Base-by-base conservation (phyloP, 2,113 vertebrate species). In the Oreocharis arfaki region DNA sequence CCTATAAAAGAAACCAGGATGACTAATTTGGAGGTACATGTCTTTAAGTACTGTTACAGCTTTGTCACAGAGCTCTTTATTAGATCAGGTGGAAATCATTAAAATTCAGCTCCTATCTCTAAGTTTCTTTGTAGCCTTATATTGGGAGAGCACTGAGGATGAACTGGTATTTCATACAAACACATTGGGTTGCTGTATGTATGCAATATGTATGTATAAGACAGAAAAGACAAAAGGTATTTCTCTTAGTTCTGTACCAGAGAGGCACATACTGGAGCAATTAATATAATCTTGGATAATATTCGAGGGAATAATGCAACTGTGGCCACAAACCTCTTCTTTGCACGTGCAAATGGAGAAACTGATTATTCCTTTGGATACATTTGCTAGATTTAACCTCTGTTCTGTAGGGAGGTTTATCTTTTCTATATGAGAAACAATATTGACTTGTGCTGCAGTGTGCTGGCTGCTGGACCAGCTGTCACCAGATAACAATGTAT, bases 401-500 rank as follows among this genome's bases (percentile, higher is more conserved):
- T 93, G 28, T 61, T 76, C 50, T 65, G 13, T 27, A n/a, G 68
- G 56, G 39, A 82, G 9, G 16, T 65, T 90, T 95, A 44, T 61
- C 11, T 27, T 65, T 9, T 90, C n/a, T 80, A 13, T 37, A n/a
- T 17, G 15, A 80, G 85, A 74, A 89, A 80, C 71, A 85, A 19
- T 73, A 85, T 42, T 93, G 75, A 47, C 87, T 83, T 86, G 71
- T 55, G 68, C 67, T 93, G 82, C 60, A 63, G 63, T 0, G 1
- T 59, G n/a, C 82, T 77, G 85, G 79, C 63, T 77, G 75, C 85
- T 74, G 87, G 67, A 84, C 93, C 75, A 80, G 63, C 88, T 74
- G 75, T 69, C 87, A 55, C 71, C 70, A n/a, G 82, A 88, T 90
- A 95, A 77, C 82, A 90, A 63, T 80, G 87, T 91, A 86, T 89